Percentiles rank a stretch among this genome's conserved stretches.
Conservation (phyloP, 1,140 invertebrate species). For the Lysiphlebus fabarum region DNA sequence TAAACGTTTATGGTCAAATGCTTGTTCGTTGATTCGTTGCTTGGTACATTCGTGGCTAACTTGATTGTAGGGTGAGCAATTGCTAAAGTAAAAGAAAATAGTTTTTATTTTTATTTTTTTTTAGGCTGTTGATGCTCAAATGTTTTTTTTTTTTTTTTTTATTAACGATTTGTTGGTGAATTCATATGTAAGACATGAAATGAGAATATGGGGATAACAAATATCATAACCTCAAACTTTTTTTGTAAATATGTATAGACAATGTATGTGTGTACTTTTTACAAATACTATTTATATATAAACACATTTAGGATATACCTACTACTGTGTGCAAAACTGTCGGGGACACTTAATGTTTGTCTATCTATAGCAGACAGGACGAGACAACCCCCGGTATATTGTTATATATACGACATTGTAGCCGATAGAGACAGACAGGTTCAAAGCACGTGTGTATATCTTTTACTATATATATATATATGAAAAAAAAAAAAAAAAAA, state of each 20-base stretch:
- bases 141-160: no score
- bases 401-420: slow-evolving; percentile 54
- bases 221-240: slow-evolving; percentile 23
- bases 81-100: no score
- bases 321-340: slow-evolving; percentile 21
- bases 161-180: slow-evolving; percentile 30
- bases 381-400: slow-evolving; percentile 45
- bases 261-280: background rate
- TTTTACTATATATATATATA: background rate
- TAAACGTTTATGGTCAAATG: slow-evolving; percentile 54
- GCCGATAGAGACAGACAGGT: slow-evolving; percentile 19
- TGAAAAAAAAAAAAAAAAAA: slow-evolving; percentile 13
- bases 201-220: slow-evolving; percentile 40
- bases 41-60: no score
- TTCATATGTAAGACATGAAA: slow-evolving; percentile 38
- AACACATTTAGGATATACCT: slow-evolving; percentile 1
- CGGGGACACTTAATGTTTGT: slow-evolving; percentile 52
- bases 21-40: slow-evolving; percentile 26
- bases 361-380: slow-evolving; percentile 50
- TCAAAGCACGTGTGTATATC: background rate
- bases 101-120: no score
- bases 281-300: background rate
- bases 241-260: background rate
- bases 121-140: no score
- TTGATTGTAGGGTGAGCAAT: no score